phyloP scores from a whole-genome alignment of 2,113 vertebrate species.

The Leuciscus idus region DNA sequence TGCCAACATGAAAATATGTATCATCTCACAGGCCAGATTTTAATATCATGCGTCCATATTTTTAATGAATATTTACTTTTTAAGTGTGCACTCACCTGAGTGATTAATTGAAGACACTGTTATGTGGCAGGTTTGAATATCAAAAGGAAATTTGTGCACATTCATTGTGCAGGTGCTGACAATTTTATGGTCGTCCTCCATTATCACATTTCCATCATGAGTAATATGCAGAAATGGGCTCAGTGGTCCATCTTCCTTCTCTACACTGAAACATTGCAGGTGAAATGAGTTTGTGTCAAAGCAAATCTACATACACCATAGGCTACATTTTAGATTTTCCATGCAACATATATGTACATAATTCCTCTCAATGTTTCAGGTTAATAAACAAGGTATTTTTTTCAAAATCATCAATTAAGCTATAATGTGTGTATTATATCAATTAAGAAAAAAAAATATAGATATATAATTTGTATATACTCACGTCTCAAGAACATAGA shows the following conservation, averaged over 20 bases:
- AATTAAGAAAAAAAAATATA: neutral
- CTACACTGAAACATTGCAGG: conserved; percentile 24
- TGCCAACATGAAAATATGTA: neutral
- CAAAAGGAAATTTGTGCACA: conserved; percentile 57
- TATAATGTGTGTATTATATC: neutral
- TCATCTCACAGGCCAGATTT: neutral
- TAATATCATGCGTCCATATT: neutral
- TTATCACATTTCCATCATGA: conserved; percentile 27
- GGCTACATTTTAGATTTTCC: neutral
- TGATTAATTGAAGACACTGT: conserved; percentile 34
- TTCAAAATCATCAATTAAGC: neutral
- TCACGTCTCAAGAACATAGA: conserved; percentile 45
- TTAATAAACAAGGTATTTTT: neutral
- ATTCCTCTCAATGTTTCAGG: neutral
- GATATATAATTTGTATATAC: conserved; percentile 17
- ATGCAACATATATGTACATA: neutral
- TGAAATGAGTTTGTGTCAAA: neutral
- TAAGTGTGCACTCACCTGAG: conserved; percentile 30
- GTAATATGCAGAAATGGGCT: conserved; percentile 32
- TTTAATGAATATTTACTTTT: neutral
- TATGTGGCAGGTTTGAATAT: conserved; percentile 53
- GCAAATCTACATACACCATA: neutral
- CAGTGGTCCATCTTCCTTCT: neutral
- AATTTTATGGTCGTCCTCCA: conserved; percentile 18
- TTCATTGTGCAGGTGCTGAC: conserved; percentile 50